Evolutionary conservation across 2,888 invertebrate genomes (phyloP).

Genomic region (Zygaena filipendulae): DNA sequence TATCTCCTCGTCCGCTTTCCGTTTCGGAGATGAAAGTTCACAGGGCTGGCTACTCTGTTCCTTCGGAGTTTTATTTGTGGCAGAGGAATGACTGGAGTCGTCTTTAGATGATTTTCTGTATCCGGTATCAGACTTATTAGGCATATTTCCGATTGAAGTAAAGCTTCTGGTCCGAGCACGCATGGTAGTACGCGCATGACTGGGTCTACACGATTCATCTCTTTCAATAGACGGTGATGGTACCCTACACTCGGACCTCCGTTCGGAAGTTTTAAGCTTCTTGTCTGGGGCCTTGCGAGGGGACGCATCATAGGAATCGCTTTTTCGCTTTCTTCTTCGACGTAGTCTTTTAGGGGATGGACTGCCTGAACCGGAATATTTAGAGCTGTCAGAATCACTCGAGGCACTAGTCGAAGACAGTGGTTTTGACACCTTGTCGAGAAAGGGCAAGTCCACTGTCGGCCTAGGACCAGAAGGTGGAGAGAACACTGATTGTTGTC

Average conservation of each 20-base stretch:
- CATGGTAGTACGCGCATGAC: constrained; percentile 53
- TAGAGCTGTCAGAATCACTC: constrained; percentile 69
- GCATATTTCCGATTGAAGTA: constrained; percentile 75
- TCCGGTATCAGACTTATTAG: constrained; percentile 69
- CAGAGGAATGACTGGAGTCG: constrained; percentile 32
- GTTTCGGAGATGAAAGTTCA: constrained; percentile 71
- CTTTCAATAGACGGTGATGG: constrained; percentile 79
- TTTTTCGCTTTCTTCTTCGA: constrained; percentile 47
- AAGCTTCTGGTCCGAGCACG: constrained; percentile 76
- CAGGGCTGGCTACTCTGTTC: constrained; percentile 69
- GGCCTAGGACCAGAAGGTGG: constrained; percentile 56
- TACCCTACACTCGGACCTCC: constrained; percentile 78
- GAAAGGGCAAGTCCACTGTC: constrained; percentile 80
- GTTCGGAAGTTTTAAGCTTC: constrained; percentile 88
- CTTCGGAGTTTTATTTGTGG: constrained; percentile 62
- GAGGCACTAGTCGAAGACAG: constrained; percentile 71
- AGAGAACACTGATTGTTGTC: constrained; percentile 50
- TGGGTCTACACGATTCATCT: constrained; percentile 74
- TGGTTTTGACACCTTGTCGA: constrained; percentile 80
- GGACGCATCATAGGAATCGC: constrained; percentile 41
- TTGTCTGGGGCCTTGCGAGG: constrained; percentile 77
- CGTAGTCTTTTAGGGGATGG: constrained; percentile 53
- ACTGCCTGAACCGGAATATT: constrained; percentile 44
- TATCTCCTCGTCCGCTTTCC: constrained; percentile 72
- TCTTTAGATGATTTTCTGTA: constrained; percentile 59